Evolutionary conservation across 2,797 vertebrate species (phyloP), one percentile per base, ranked within the genome.

Genomic region (Atherinosoma microstoma): DNA sequence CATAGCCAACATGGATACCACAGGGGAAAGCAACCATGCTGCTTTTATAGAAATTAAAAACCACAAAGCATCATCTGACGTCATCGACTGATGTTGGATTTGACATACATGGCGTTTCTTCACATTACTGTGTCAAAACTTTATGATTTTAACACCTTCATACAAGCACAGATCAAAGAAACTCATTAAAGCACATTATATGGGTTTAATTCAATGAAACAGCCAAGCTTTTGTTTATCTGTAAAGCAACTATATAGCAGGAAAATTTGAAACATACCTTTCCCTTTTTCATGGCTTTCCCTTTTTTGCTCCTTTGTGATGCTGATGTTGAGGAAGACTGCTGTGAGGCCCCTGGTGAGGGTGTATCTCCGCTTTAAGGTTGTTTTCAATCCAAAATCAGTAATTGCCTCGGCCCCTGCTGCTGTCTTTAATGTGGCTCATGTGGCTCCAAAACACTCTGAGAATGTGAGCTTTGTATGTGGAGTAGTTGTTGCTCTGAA

Each of bases 221-320:
- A 32, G 11, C 1, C 7, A 8, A 57, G 29, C 8, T 32, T 30
- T 57, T 20, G 3, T 57, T 32, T 16, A 30, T 18, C 4, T 49
- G 3, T 12, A 49, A 4, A 32, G 32, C 3, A 13, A 22, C 12
- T 9, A 57, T 32, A 20, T 0, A 57, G 29, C 3, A 68, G 6
- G 45, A 57, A 63, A 77, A 49, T 38, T 24, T 24, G 67, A 76
- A 75, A 78, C 87, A 42, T 93, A 95, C 94, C 93, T 94, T 94
- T 82, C 73, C 92, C 78, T 94, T 92, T 59, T 94, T 92, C 94
- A 95, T 95, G 75, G 51, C 88, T 64, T n/a, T 38, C 62, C 47
- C 57, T 34, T 70, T 27, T 76, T 75, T 18, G 66, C 10, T 38
- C 75, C 47, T 65, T 27, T 60, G 10, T 64, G 45, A 22, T 62